Evolutionary conservation across 2,888 invertebrate genomes (phyloP).

Genomic region (Mongoloraphidia duomilia): DNA sequence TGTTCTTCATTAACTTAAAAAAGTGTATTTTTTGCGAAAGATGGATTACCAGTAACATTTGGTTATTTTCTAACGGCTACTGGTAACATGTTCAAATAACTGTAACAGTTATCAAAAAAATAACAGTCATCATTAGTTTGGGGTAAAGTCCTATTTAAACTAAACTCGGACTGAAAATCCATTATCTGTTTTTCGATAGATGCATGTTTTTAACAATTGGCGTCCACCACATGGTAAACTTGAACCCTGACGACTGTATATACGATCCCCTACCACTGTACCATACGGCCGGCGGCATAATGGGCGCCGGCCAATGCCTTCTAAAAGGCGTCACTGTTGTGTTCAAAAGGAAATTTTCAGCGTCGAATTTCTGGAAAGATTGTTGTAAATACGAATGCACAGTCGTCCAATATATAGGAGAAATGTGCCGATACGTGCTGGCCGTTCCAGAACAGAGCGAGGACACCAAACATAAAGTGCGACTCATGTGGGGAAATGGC

Average conservation of each 20-base stretch:
- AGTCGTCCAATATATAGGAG: constrained; percentile 79
- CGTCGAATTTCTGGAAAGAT: constrained; percentile 86
- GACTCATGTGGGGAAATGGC: constrained; percentile 89
- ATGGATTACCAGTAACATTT: too few relatives aligned
- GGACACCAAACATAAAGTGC: constrained; percentile 54
- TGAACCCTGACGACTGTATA: constrained; percentile 56
- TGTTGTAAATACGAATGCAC: constrained; percentile 83
- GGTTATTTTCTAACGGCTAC: too few relatives aligned
- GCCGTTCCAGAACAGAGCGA: constrained; percentile 46
- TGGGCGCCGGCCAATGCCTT: constrained; percentile 66
- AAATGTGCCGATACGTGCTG: constrained; percentile 74
- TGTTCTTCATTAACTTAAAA: too few relatives aligned
- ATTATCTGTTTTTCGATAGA: constrained; percentile 26
- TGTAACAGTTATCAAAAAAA: too few relatives aligned
- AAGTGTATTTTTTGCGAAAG: too few relatives aligned
- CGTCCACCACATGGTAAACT: constrained; percentile 48
- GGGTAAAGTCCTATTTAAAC: too few relatives aligned
- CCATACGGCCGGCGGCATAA: constrained; percentile 83
- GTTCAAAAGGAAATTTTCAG: constrained; percentile 82
- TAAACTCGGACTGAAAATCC: too few relatives aligned
- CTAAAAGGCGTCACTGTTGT: constrained; percentile 68
- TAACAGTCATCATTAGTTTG: too few relatives aligned
- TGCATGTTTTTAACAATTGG: constrained; percentile 54
- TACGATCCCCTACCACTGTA: constrained; percentile 90
- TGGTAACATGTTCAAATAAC: too few relatives aligned